Evolutionary conservation across 64 coral and sea anemone species (phyloP).

Genomic region (Anthopleura sola): DNA sequence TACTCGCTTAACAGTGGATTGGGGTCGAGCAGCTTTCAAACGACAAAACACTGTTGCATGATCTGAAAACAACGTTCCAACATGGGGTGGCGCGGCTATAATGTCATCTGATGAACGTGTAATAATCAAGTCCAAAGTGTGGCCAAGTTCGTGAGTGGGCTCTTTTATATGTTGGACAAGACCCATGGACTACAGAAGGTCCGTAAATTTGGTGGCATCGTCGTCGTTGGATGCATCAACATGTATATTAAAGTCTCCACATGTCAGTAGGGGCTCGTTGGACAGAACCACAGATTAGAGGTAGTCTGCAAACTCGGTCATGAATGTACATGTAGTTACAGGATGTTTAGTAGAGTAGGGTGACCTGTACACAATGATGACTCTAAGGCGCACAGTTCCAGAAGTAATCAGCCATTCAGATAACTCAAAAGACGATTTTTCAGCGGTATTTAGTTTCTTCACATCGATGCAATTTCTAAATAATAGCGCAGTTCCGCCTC

Average conservation of each 20-base stretch:
- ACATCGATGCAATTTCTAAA: constrained; percentile 41
- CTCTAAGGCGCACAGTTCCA: constrained; percentile 10
- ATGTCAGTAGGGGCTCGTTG: constrained; percentile 24
- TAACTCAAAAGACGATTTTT: constrained; percentile 58
- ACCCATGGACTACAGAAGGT: constrained; percentile 12
- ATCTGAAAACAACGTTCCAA: not conserved
- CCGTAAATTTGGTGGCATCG: not conserved
- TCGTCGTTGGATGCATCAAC: constrained; percentile 5
- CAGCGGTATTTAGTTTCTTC: constrained; percentile 30
- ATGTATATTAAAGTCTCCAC: constrained; percentile 38
- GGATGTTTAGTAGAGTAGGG: constrained; percentile 30
- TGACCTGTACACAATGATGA: constrained; percentile 35
- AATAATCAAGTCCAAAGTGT: too few species aligned
- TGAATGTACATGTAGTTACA: constrained; percentile 12
- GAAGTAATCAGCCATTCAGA: constrained; percentile 55
- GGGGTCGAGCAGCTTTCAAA: not conserved
- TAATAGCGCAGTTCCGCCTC: constrained; percentile 52
- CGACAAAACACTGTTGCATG: not conserved
- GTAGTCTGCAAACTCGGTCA: constrained; percentile 10
- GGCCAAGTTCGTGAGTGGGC: not conserved
- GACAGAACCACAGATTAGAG: constrained; percentile 29
- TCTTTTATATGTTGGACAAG: not conserved
- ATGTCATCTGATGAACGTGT: too few species aligned
- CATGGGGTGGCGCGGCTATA: not conserved
- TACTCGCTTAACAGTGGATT: constrained; percentile 15